phyloP scores from a whole-genome alignment of 2,113 vertebrate species.

The Empidonax traillii region DNA sequence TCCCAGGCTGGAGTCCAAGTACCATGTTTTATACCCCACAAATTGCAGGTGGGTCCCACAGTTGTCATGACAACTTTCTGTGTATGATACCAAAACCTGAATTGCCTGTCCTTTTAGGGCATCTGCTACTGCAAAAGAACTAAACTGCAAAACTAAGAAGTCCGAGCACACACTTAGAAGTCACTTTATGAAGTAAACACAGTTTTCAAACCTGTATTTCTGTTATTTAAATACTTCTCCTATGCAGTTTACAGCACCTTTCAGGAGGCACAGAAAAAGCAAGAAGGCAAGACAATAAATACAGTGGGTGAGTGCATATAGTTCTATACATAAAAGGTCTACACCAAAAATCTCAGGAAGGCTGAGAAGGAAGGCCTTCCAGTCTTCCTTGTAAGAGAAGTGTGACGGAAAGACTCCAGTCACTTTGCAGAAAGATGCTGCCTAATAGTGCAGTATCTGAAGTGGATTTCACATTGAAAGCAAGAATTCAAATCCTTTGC shows the following conservation, averaged over 20 bases:
- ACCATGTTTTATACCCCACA: neutral
- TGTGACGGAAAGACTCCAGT: neutral
- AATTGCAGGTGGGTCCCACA: neutral
- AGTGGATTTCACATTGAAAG: neutral
- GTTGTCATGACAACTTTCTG: neutral
- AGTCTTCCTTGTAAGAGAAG: neutral
- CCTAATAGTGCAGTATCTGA: neutral
- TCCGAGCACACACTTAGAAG: neutral
- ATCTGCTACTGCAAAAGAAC: neutral
- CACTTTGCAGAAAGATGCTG: neutral
- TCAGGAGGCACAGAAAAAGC: neutral
- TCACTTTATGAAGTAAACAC: neutral
- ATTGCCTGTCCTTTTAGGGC: neutral
- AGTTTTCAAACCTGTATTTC: neutral
- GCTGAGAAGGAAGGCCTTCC: neutral
- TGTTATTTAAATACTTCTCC: neutral
- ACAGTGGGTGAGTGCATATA: neutral
- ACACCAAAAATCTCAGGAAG: neutral
- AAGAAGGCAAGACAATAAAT: neutral
- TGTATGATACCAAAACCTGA: neutral
- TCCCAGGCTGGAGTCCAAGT: neutral
- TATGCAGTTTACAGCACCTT: neutral
- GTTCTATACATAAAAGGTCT: neutral
- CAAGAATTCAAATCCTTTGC: neutral
- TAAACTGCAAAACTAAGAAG: neutral